Conservation (phyloP, 2,797 vertebrate species). For the Monodelphis domestica region DNA sequence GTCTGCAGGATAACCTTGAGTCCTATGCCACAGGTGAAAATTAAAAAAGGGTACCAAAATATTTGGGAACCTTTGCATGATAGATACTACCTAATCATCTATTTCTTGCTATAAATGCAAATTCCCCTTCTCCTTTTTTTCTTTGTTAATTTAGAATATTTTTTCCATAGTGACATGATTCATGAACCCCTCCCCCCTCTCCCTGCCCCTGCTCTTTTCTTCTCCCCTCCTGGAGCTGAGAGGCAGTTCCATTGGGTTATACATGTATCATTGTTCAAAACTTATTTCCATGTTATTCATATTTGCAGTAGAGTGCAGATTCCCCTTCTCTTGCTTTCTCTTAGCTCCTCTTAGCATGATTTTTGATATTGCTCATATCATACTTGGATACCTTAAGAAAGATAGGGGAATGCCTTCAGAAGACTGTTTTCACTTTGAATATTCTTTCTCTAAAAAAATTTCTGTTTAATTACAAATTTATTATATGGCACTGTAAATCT, state of each 20-base stretch:
- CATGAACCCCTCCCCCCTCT: too few species aligned
- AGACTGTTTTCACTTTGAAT: constrained; percentile 56
- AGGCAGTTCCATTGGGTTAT: too few species aligned
- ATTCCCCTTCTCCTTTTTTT: constrained; percentile 31
- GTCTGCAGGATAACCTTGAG: not conserved
- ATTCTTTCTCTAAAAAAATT: constrained; percentile 43
- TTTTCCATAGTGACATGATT: too few species aligned
- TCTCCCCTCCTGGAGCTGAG: too few species aligned
- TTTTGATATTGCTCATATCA: not conserved
- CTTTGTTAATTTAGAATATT: too few species aligned
- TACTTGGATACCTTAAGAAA: not conserved
- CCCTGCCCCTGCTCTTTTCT: too few species aligned
- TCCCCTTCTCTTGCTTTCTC: constrained; percentile 8
- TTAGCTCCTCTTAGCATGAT: not conserved
- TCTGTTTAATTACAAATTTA: constrained; percentile 64
- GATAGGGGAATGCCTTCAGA: not conserved
- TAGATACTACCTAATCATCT: not conserved
- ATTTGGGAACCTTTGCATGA: not conserved
- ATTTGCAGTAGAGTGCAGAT: too few species aligned
- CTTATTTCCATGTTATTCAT: too few species aligned
- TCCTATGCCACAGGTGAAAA: not conserved
- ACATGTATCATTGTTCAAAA: too few species aligned
- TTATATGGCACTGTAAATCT: constrained; percentile 51
- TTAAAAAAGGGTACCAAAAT: not conserved
- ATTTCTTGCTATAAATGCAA: not conserved